Evolutionary conservation across 2,113 vertebrate genomes (phyloP).

Genomic region (Lepus americanus): DNA sequence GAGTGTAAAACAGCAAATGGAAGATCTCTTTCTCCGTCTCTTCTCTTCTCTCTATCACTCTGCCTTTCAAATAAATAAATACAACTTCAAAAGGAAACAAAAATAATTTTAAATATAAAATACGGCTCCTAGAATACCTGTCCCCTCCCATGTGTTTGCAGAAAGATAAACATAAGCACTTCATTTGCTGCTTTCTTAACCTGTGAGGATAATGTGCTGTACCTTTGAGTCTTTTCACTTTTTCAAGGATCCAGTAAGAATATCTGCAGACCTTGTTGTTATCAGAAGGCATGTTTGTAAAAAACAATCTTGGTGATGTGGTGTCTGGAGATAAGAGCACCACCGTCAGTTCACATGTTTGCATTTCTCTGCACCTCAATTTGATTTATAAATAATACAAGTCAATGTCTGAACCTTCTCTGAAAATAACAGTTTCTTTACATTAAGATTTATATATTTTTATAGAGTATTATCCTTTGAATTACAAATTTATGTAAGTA

Average conservation of each 20-base stretch:
- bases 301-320: background rate
- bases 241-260: background rate
- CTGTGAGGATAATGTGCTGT: conserved; percentile 4
- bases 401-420: conserved; percentile 47
- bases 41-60: too few relatives aligned
- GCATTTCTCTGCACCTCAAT: conserved; percentile 34
- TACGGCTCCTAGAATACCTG: background rate
- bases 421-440: conserved; percentile 44
- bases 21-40: too few relatives aligned
- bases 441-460: conserved; percentile 25
- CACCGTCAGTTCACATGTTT: conserved; percentile 32
- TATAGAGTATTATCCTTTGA: background rate
- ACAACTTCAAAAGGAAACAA: too few relatives aligned
- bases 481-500: conserved; percentile 19
- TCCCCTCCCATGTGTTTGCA: conserved; percentile 29
- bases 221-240: conserved; percentile 44
- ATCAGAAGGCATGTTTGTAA: background rate
- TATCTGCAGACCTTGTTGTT: conserved; percentile 13
- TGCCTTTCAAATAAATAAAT: background rate
- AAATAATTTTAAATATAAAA: background rate
- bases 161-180: background rate
- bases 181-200: conserved; percentile 47
- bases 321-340: background rate
- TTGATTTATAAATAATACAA: conserved; percentile 40
- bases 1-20: too few relatives aligned